phyloP scores from a whole-genome alignment of 2,797 vertebrate species.

The Eurystomus glaucurus region DNA sequence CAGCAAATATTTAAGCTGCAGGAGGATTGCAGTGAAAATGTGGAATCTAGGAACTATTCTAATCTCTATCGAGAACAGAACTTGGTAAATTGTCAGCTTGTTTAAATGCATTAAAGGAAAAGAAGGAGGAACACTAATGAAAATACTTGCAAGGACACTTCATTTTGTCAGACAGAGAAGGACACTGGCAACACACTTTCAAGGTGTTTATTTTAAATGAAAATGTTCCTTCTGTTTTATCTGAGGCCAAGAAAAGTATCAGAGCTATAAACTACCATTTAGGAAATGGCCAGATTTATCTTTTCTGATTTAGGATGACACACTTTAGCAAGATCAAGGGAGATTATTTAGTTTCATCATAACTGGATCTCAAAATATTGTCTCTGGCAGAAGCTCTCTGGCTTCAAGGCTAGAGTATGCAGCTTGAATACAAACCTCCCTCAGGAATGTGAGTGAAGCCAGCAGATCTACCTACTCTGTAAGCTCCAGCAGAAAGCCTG shows the following conservation, averaged over 20 bases:
- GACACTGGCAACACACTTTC: not conserved
- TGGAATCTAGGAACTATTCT: not conserved
- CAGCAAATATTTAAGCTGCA: not conserved
- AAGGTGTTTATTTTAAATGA: not conserved
- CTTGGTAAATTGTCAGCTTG: not conserved
- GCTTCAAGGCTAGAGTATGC: not conserved
- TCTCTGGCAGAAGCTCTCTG: not conserved
- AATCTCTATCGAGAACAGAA: not conserved
- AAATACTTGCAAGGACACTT: not conserved
- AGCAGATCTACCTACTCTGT: not conserved
- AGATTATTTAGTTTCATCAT: not conserved
- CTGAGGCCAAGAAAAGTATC: not conserved
- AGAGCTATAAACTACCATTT: not conserved
- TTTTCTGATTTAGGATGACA: not conserved
- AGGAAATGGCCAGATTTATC: not conserved
- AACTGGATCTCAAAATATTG: not conserved
- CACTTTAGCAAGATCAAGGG: not conserved
- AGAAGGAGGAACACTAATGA: not conserved
- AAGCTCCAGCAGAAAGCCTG: not conserved
- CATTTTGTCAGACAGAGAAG: not conserved
- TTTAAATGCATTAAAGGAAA: not conserved
- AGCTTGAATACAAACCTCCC: not conserved
- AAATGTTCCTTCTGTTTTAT: not conserved
- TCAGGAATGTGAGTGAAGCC: not conserved
- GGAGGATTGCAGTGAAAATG: not conserved